Conservation (phyloP, 2,113 vertebrate species). For the Empidonax alnorum region DNA sequence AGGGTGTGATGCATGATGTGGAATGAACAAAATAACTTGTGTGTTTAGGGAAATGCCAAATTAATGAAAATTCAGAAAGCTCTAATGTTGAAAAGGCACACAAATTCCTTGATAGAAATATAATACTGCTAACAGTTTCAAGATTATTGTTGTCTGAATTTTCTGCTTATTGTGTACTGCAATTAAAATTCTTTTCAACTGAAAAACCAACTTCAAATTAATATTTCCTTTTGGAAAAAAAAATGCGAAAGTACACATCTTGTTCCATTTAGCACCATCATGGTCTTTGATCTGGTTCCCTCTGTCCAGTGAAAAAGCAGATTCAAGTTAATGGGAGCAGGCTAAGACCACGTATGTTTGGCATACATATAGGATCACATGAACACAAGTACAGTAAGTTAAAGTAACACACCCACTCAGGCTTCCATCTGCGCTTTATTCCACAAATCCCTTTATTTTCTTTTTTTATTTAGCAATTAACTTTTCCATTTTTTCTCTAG, state of each 20-base stretch:
- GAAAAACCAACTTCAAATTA: conserved; percentile 59
- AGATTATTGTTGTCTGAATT: conserved; percentile 70
- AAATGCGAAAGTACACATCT: conserved; percentile 34
- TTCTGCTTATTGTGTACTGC: conserved; percentile 67
- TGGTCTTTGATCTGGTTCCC: conserved; percentile 59
- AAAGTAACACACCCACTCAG: conserved; percentile 10
- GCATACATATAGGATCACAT: background rate
- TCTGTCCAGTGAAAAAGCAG: background rate
- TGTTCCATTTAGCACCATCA: conserved; percentile 72
- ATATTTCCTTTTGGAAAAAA: conserved; percentile 68
- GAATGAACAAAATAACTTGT: conserved; percentile 71
- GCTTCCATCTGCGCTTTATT: conserved; percentile 34
- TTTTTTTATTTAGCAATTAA: conserved; percentile 50
- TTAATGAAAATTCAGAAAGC: conserved; percentile 70
- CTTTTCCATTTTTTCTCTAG: conserved; percentile 45
- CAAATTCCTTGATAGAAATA: conserved; percentile 53
- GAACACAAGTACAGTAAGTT: conserved; percentile 1
- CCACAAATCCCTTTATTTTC: conserved; percentile 42
- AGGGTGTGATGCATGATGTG: conserved; percentile 72
- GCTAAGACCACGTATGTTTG: conserved; percentile 65
- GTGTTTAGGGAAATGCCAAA: conserved; percentile 65
- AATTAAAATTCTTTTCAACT: conserved; percentile 60
- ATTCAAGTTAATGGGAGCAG: conserved; percentile 31
- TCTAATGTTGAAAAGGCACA: conserved; percentile 62
- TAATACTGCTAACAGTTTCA: conserved; percentile 58